Evolutionary conservation across 2,888 invertebrate genomes (phyloP).

Genomic region (Caenorhabditis angaria): DNA sequence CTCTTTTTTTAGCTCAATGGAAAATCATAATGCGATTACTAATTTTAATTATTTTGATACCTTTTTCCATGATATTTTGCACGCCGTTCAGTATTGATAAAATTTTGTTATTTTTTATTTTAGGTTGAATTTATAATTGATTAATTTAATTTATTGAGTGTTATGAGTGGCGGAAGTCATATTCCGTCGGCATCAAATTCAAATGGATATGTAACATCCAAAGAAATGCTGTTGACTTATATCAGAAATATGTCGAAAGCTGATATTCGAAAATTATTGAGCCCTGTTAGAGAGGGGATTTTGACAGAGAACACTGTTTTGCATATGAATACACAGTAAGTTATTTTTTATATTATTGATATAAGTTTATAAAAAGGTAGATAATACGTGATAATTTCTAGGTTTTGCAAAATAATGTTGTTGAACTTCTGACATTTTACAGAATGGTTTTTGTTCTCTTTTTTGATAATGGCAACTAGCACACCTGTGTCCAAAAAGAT

Average conservation of each 20-base stretch:
- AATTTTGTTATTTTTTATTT: slow-evolving; percentile 10
- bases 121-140: neutral
- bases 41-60: slow-evolving; percentile 26
- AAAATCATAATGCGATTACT: slow-evolving; percentile 40
- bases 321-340: slow-evolving; percentile 58
- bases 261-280: slow-evolving; percentile 47
- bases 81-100: slow-evolving; percentile 31
- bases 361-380: too few relatives aligned
- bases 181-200: slow-evolving; percentile 46
- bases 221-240: slow-evolving; percentile 51
- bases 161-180: slow-evolving; percentile 24
- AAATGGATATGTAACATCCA: slow-evolving; percentile 47
- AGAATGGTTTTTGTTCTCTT: neutral
- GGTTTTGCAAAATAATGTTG: too few relatives aligned
- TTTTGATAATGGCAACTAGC: too few relatives aligned
- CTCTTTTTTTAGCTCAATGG: slow-evolving; percentile 6
- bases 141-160: neutral
- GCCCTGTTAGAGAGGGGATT: slow-evolving; percentile 58
- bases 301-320: slow-evolving; percentile 60
- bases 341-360: neutral
- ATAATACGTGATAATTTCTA: too few relatives aligned
- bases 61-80: slow-evolving; percentile 12
- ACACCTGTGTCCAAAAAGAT: too few relatives aligned
- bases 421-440: too few relatives aligned
- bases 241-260: slow-evolving; percentile 52